A percentile compares a stretch with the other conserved stretches of the same genome.
phyloP scores from a whole-genome alignment of 2,888 invertebrate genomes.

The Anoplius nigerrimus region DNA sequence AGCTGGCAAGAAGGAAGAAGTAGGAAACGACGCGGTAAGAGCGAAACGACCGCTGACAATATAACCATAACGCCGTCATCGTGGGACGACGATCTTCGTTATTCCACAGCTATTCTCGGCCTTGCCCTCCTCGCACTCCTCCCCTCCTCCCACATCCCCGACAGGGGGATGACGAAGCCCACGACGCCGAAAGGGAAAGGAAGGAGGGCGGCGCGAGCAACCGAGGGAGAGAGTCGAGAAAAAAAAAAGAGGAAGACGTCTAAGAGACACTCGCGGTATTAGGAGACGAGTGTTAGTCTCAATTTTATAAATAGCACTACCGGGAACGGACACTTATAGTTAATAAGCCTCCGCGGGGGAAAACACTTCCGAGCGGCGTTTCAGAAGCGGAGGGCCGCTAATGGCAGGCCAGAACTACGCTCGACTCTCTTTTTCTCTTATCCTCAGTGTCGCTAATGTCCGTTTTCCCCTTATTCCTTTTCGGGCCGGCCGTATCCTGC shows the following conservation, averaged over 20 bases:
- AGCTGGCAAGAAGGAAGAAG: neutral
- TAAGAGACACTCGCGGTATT: too few species aligned
- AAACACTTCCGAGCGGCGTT: slow-evolving; percentile 45
- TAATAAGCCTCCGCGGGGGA: slow-evolving; percentile 57
- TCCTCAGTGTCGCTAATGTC: too few species aligned
- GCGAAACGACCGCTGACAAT: slow-evolving; percentile 41
- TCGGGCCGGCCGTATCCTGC: too few species aligned
- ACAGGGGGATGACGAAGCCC: too few species aligned
- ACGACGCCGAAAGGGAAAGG: too few species aligned
- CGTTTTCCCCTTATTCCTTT: too few species aligned
- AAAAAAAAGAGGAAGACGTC: slow-evolving; percentile 10
- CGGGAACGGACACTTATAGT: slow-evolving; percentile 59
- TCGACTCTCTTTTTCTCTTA: too few species aligned
- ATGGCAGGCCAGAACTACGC: too few species aligned
- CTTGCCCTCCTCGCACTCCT: slow-evolving; percentile 9
- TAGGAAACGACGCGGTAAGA: too few species aligned
- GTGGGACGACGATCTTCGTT: slow-evolving; percentile 45
- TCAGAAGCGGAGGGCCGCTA: slow-evolving; percentile 25
- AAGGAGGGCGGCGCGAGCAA: slow-evolving; percentile 2
- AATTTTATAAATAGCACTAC: slow-evolving; percentile 65
- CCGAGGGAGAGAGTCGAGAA: neutral
- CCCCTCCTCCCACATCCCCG: neutral
- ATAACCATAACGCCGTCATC: slow-evolving; percentile 48
- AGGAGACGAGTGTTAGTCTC: slow-evolving; percentile 45
- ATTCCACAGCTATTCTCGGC: slow-evolving; percentile 51